phyloP scores from a whole-genome alignment of 2,888 invertebrate species.

The Agriopis marginaria region DNA sequence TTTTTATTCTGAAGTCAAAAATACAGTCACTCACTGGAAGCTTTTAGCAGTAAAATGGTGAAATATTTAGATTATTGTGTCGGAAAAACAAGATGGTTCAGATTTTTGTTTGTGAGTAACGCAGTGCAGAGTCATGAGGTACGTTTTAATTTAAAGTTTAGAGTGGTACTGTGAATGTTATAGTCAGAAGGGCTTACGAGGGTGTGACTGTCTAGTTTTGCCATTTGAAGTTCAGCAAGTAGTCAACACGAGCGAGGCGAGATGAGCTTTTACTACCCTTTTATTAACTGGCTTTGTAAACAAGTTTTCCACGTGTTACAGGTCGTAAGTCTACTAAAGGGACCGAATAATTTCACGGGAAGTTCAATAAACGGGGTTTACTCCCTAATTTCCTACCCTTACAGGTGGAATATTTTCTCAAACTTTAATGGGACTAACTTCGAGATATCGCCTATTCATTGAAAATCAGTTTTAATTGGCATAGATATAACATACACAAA shows the following conservation, averaged over 20 bases:
- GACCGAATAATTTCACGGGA: no score
- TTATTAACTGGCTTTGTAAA: slow-evolving; percentile 21
- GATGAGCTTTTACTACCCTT: slow-evolving; percentile 14
- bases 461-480: no score
- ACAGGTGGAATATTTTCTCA: no score
- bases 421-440: no score
- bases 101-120: slow-evolving; percentile 9
- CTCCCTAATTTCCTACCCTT: no score
- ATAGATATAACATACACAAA: no score
- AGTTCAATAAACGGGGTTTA: no score
- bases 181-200: slow-evolving; percentile 16
- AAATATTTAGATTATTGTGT: no score
- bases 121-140: slow-evolving; percentile 1
- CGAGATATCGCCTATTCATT: no score
- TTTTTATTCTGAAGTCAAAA: neutral
- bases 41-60: no score
- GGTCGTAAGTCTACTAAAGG: neutral
- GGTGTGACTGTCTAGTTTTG: slow-evolving; percentile 8
- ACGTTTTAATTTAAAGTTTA: slow-evolving; percentile 22
- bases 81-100: neutral
- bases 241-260: slow-evolving; percentile 7
- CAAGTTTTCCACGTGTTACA: slow-evolving; percentile 8
- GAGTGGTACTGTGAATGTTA: slow-evolving; percentile 8
- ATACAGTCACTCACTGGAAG: neutral
- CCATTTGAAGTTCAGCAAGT: slow-evolving; percentile 21